These are phyloP conservation scores for Argentina silus DNA, from an alignment of 2,797 vertebrate genomes.

Conservation along the genomic window DNA sequence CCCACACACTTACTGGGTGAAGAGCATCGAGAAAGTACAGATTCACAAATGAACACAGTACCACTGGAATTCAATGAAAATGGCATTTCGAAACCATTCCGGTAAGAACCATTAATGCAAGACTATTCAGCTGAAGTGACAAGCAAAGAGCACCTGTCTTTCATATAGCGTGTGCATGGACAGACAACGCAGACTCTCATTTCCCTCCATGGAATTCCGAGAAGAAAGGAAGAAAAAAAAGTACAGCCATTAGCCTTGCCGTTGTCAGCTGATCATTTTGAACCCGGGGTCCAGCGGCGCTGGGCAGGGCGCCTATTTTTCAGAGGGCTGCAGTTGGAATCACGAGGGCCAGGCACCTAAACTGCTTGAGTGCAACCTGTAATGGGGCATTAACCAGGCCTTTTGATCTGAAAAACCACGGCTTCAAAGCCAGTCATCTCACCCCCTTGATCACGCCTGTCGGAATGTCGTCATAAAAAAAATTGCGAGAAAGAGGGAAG, in stretches of 20 bases:
- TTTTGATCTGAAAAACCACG: slow-evolving; percentile 74
- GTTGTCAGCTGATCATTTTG: slow-evolving; percentile 47
- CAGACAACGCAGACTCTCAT: slow-evolving; percentile 12
- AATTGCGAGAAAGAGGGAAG: slow-evolving; percentile 53
- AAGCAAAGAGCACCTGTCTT: neutral
- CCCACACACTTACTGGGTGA: no score
- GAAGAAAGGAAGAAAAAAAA: slow-evolving; percentile 18
- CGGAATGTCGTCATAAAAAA: slow-evolving; percentile 63
- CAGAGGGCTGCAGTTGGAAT: slow-evolving; percentile 45
- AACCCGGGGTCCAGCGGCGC: slow-evolving; percentile 34
- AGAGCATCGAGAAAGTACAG: no score
- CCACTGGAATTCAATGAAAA: neutral
- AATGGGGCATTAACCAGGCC: slow-evolving; percentile 71
- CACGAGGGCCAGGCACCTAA: slow-evolving; percentile 63
- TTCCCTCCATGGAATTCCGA: slow-evolving; percentile 16
- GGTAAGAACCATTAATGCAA: neutral
- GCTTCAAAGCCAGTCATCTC: slow-evolving; percentile 69
- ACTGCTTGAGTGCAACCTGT: slow-evolving; percentile 71
- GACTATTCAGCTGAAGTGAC: neutral
- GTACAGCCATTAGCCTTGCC: slow-evolving; percentile 28
- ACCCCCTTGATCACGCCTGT: slow-evolving; percentile 71
- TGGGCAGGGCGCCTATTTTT: slow-evolving; percentile 48
- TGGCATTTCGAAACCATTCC: neutral
- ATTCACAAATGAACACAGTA: neutral
- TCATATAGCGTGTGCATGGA: neutral